Base-by-base conservation (phyloP, 2,888 invertebrate species). In the Watsonalla binaria region DNA sequence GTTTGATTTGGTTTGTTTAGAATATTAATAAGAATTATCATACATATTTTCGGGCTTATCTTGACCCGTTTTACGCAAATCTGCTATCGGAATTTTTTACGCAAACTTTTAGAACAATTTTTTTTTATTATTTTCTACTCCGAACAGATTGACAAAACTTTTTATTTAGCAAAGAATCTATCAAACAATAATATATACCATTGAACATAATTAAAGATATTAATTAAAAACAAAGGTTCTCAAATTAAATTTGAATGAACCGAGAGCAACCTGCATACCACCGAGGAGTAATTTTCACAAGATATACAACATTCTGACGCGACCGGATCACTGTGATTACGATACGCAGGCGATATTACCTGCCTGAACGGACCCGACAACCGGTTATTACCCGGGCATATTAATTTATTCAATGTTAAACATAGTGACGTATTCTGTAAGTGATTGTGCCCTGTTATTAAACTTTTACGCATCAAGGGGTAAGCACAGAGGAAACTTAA, bases 301-400 rank as follows among this genome's bases (percentile, higher is more conserved):
- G 66, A 65, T 63, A 66, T 65, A 71, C 65, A 58, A 54, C 62
- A 57, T 61, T 61, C 59, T 68, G 69, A 66, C 62, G 65, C 65
- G 63, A 63, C 62, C 57, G 54, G 55, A 52, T 71, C 66, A 66
- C 65, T 54, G 54, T 70, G 65, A 70, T 70, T 71, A 71, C 37
- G 37, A 37, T 60, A 65, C 39, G 52, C 35, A 33, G 13, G 35
- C 11, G 48, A 34, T 47, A 47, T 56, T 55, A 56, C 53, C 49
- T 51, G 56, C 54, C 56, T 51, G 55, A 52, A 14, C 51, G 47
- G 50, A 55, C 34, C 47, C 45, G 53, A 54, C 60, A 53, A 8
- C 47, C 55, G 52, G 54, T 51, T 54, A 60, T 59, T 63, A 24
- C 47, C 51, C 47, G 37, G 50, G 64, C 61, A 66, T 62, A 64